Percentiles rank a stretch among this genome's conserved stretches.
Evolutionary conservation across 2,797 vertebrate genomes (phyloP).

Genomic region (Aulostomus chinensis): DNA sequence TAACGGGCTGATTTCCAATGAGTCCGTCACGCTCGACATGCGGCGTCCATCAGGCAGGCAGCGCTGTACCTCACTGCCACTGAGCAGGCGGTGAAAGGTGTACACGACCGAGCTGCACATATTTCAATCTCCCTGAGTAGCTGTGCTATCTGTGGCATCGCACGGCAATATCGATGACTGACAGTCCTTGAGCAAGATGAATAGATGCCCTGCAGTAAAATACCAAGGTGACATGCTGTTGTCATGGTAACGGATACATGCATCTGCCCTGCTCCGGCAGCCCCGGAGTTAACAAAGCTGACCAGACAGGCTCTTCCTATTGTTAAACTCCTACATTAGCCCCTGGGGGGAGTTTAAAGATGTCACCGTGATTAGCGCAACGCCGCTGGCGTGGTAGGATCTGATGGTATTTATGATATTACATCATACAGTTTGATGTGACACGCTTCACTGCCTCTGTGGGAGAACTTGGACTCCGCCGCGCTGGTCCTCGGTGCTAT

Average conservation of each 20-base stretch:
- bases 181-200: constrained; percentile 45
- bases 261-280: constrained; percentile 17
- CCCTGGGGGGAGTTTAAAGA: constrained; percentile 21
- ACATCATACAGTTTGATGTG: no score
- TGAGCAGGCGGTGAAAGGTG: no score
- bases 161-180: constrained; percentile 23
- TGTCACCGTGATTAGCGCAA: constrained; percentile 23
- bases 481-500: no score
- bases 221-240: constrained; percentile 41
- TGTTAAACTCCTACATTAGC: constrained; percentile 11
- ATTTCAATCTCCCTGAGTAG: background rate
- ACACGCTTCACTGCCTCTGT: no score
- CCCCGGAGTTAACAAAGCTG: constrained; percentile 36
- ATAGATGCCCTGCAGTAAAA: constrained; percentile 35
- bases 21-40: no score
- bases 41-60: no score
- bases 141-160: constrained; percentile 1
- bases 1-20: no score
- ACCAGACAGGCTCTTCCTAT: constrained; percentile 11
- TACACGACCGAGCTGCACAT: no score
- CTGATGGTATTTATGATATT: no score
- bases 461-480: no score
- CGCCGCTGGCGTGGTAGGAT: background rate
- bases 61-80: no score
- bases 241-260: constrained; percentile 49